Base-by-base conservation (phyloP, 2,888 invertebrate species). In the Microplitis manilae region DNA sequence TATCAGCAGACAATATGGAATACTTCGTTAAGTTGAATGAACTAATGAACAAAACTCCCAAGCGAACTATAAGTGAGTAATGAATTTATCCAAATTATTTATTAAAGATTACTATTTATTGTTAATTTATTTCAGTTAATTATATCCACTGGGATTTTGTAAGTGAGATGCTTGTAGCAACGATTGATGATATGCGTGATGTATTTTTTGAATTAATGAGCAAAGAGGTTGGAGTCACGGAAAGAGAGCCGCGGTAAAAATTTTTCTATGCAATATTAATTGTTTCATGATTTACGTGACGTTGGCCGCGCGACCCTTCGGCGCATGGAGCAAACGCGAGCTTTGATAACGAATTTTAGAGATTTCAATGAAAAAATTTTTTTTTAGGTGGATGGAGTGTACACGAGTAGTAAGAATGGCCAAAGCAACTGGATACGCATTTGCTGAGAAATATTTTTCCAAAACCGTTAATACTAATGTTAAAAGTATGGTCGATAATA, bases 401-500 rank as follows among this genome's bases (percentile, higher is more conserved):
- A 39, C n/a, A 67, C 0, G 5, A n/a, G 13, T 13, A 13, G 38
- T 38, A 1, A 38, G 30, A 38, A n/a, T 67, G 39, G 38, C 7
- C 8, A 5, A 8, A 30, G 67, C 67, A n/a, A 38, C 38, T 67
- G 30, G 38, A 38, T 38, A 38, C 30, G 67, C 30, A 9, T 67
- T 38, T n/a, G 7, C 38, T 6, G 1, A 67, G 13, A 67, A 39
- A 67, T 38, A 67, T 13, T 67, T 38, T n/a, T 38, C 67, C 13
- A 1, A 67, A 8, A 38, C 8, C 9, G n/a, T n/a, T 5, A n/a
- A 67, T n/a, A 2, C 41, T 6, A 4, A 13, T 70, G 87, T 87
- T 30, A 69, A 84, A 67, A 90, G 91, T 75, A 93, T 93, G 92
- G 91, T 93, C 50, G 86, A 88, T 8, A 90, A 92, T 83, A 90